phyloP scores from a whole-genome alignment of 1,140 invertebrate genomes.

The Muscidifurax raptorellus region DNA sequence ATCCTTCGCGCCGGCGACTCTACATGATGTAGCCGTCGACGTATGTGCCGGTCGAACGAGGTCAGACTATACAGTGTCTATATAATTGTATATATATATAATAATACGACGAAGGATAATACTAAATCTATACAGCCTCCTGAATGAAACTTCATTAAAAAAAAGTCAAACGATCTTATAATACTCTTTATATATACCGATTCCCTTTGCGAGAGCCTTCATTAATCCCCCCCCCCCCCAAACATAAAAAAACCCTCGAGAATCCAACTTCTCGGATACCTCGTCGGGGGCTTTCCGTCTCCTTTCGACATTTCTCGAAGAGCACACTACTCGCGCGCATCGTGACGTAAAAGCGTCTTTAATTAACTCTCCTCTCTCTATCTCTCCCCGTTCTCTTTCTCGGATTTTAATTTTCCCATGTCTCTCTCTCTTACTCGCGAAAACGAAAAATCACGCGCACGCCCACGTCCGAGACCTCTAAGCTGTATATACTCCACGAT shows the following conservation, averaged over 20 bases:
- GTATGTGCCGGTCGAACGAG: constrained; percentile 10
- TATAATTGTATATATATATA: too few relatives aligned
- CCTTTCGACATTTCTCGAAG: constrained; percentile 40
- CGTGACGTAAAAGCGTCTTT: constrained; percentile 54
- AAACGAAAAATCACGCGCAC: constrained; percentile 63
- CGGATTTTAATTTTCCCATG: constrained; percentile 49
- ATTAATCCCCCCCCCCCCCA: neutral
- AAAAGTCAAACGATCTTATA: too few relatives aligned
- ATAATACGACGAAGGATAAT: constrained; percentile 19
- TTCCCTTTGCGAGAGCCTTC: neutral
- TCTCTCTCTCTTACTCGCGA: constrained; percentile 48
- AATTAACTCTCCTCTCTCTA: constrained; percentile 56
- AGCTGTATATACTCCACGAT: constrained; percentile 24
- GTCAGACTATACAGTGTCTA: neutral
- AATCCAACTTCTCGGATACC: neutral
- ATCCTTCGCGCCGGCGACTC: constrained; percentile 6
- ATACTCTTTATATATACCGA: too few relatives aligned
- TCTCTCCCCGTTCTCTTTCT: constrained; percentile 27
- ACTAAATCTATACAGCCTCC: too few relatives aligned
- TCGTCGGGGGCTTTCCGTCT: constrained; percentile 19
- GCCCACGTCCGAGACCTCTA: neutral
- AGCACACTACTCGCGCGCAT: neutral
- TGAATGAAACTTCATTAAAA: too few relatives aligned
- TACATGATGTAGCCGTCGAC: neutral
- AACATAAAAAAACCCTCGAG: too few relatives aligned